Evolutionary conservation across 2,888 invertebrate genomes (phyloP).

Genomic region (Octonoba sinensis): DNA sequence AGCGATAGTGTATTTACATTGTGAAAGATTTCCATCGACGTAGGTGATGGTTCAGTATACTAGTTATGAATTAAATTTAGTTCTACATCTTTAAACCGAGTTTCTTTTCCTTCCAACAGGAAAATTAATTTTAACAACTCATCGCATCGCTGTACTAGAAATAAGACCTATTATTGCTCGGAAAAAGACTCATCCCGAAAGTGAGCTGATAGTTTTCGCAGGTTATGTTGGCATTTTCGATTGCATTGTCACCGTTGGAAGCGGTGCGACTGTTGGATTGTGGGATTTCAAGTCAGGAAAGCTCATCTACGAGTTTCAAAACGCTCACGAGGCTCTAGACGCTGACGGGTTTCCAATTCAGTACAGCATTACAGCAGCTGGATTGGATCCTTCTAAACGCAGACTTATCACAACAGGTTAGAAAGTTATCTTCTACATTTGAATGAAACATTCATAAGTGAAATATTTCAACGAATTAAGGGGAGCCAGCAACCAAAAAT

Average conservation of each 20-base stretch:
- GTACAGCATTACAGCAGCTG: conserved; percentile 12
- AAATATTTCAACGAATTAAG: too few relatives aligned
- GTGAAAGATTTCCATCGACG: too few relatives aligned
- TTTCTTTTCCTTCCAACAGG: conserved; percentile 5
- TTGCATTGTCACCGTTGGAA: conserved; percentile 34
- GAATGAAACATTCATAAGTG: too few relatives aligned
- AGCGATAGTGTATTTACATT: too few relatives aligned
- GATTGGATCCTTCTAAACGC: conserved; percentile 35
- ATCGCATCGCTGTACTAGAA: conserved; percentile 18
- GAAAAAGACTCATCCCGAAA: conserved; percentile 18
- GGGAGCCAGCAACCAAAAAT: too few relatives aligned
- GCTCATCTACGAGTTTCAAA: conserved; percentile 27
- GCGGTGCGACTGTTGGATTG: conserved; percentile 13
- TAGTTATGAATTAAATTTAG: too few relatives aligned
- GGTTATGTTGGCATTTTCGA: conserved; percentile 25
- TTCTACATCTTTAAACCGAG: too few relatives aligned
- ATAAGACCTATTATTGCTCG: neutral
- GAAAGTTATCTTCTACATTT: too few relatives aligned
- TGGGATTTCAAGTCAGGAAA: conserved; percentile 21
- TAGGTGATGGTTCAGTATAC: too few relatives aligned
- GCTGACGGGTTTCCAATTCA: conserved; percentile 1
- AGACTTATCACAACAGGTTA: conserved; percentile 50
- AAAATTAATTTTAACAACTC: conserved; percentile 28
- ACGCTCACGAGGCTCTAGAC: conserved; percentile 7
- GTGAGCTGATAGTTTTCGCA: conserved; percentile 23